Evolutionary conservation across 1,140 invertebrate genomes (phyloP), one percentile per base, ranked within the genome.

Genomic region (Rhysida immarginata): DNA sequence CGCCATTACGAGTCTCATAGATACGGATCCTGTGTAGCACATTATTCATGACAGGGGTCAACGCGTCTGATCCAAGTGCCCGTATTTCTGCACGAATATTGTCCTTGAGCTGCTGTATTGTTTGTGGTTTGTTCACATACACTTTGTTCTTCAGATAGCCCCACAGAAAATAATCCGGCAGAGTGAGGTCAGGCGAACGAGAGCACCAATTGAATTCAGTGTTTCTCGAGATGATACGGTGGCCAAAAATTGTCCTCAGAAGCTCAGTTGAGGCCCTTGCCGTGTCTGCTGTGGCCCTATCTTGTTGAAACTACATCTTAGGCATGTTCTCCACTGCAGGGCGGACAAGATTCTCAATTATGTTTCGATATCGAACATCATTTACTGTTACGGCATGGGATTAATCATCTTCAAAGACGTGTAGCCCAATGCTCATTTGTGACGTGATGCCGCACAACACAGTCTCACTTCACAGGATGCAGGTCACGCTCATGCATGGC

Each of bases 91-190:
- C 16, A 35, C 16, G 29, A 16, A 35, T 35, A 16, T 35, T 35
- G 29, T 35, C 29, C 16, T 5, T 35, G 5, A 35, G 29, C 29
- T 35, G 29, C 29, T 35, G 29, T 5, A 35, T 35, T 35, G 29
- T 35, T 35, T 35, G 29, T 5, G 29, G 16, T 16, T 35, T 35
- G 29, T 35, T 35, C 16, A 35, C 29, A 35, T 25, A n/a, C 23
- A 55, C 25, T 23, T 27, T n/a, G 26, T 35, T 35, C 35, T 65
- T 72, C 55, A 73, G 54, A 49, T 67, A 65, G 42, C 69, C 70
- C 70, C 66, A 71, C 16, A 65, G 58, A 62, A 68, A 69, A 64
- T 67, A 73, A 65, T 73, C 69, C 20, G 67, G 54, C 24, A 65
- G 66, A 27, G 62, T 68, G 41, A 73, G 16, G 16, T 35, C 29